Base-by-base conservation (phyloP, 2,888 invertebrate genomes). In the Rhagonycha fulva region DNA sequence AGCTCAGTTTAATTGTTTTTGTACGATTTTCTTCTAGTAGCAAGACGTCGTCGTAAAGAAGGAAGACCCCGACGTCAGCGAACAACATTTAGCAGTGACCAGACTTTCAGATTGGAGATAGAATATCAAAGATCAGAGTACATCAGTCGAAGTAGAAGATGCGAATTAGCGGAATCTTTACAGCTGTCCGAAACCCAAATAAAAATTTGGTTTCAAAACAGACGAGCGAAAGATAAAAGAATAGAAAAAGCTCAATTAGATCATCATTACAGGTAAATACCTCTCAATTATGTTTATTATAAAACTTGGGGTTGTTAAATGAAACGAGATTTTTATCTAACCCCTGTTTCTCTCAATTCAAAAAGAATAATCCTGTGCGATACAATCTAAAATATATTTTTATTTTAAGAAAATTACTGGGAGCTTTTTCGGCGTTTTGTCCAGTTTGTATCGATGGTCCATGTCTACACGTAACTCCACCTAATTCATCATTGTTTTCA, bases 191-290 rank as follows among this genome's bases (percentile, higher is more conserved):
- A 96, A 86, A 95, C 95, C 0, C 91, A 96, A 88, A 95, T 96
- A 82, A 96, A 96, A 87, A 96, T 96, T 76, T 95, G 95, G 95
- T 98, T 98, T 88, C 98, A 98, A 89, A 98, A 98, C 88, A 91
- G 98, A 79, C 91, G 98, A 81, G 98, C 98, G 24, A 98, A 98
- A 88, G 98, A 98, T 87, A 98, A 98, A 88, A 90, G 98, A 79
- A 96, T 98, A 81, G 98, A 98, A 86, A 98, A 98, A 85, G 98
- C 98, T 0, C 97, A 97, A 82, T 90, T 97, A 79, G 98, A 98
- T 89, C 97, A 97, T 85, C 97, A 97, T 84, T 96, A 96, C 87
- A 93, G 97, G 97, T 97, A 89, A 85, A 77, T 70, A 84, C 12
- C 60, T 23, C 23, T 70, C 32, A 47, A 24, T 61, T 61, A 60